phyloP scores from a whole-genome alignment of 2,797 vertebrate genomes.

The Onychomys leucogaster region DNA sequence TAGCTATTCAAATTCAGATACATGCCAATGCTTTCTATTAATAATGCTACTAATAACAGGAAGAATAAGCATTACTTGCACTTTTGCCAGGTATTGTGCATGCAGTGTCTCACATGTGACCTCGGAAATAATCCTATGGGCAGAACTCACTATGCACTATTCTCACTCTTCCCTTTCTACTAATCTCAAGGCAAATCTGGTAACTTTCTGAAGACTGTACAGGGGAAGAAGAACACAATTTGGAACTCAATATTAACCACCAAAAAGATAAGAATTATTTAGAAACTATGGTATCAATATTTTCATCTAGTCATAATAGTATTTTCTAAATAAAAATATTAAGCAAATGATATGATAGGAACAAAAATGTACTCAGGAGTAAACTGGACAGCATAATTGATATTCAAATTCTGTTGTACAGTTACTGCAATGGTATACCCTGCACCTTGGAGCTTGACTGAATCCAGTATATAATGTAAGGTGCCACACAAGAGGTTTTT shows the following conservation, averaged over 20 bases:
- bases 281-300: background rate
- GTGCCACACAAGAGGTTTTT: background rate
- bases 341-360: background rate
- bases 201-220: background rate
- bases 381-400: background rate
- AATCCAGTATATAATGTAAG: background rate
- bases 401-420: background rate
- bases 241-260: background rate
- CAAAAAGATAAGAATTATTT: background rate
- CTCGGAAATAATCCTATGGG: background rate
- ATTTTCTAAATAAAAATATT: conserved; percentile 37
- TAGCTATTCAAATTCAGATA: background rate
- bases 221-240: background rate
- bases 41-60: background rate
- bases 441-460: background rate
- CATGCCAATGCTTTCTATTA: background rate
- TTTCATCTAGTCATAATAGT: background rate
- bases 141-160: background rate
- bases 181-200: background rate
- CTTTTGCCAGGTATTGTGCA: background rate
- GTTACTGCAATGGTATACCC: background rate
- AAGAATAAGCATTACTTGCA: background rate
- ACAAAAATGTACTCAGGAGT: background rate
- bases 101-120: background rate
- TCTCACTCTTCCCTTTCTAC: background rate